Evolutionary conservation across 2,113 vertebrate genomes (phyloP).

Genomic region (Nematolebias whitei): DNA sequence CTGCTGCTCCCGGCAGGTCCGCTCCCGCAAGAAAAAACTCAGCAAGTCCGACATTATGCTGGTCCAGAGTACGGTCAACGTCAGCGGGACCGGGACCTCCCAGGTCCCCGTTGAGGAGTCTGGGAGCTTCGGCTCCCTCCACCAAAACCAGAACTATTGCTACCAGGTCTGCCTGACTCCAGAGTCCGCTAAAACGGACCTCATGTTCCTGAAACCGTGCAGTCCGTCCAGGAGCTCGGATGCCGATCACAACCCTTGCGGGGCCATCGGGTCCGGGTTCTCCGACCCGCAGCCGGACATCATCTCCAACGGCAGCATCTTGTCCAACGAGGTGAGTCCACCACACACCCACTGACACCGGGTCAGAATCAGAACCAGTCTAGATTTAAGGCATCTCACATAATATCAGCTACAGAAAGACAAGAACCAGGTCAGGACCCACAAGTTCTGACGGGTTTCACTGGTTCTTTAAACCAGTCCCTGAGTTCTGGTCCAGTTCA

Average conservation of each 20-base stretch:
- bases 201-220: slow-evolving; percentile 98
- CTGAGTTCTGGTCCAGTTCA: too few relatives aligned
- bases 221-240: slow-evolving; percentile 92
- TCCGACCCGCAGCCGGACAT: slow-evolving; percentile 96
- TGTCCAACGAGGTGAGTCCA: slow-evolving; percentile 90
- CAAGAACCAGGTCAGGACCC: too few relatives aligned
- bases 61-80: slow-evolving; percentile 87
- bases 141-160: slow-evolving; percentile 97
- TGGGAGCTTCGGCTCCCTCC: slow-evolving; percentile 90
- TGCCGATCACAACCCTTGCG: slow-evolving; percentile 92
- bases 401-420: too few relatives aligned
- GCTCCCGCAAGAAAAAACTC: slow-evolving; percentile 96
- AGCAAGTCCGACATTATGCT: slow-evolving; percentile 99
- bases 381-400: too few relatives aligned
- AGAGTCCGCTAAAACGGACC: slow-evolving; percentile 97
- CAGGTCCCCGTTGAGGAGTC: slow-evolving; percentile 89
- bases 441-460: too few relatives aligned
- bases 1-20: slow-evolving; percentile 89
- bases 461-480: too few relatives aligned
- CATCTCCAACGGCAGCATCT: slow-evolving; percentile 96
- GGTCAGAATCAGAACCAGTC: background rate
- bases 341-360: slow-evolving; percentile 15
- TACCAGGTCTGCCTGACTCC: slow-evolving; percentile 99
- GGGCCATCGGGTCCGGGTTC: slow-evolving; percentile 90
- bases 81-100: slow-evolving; percentile 80